Conservation (phyloP, 2,797 vertebrate genomes). For the Hyperoplus lanceolatus region DNA sequence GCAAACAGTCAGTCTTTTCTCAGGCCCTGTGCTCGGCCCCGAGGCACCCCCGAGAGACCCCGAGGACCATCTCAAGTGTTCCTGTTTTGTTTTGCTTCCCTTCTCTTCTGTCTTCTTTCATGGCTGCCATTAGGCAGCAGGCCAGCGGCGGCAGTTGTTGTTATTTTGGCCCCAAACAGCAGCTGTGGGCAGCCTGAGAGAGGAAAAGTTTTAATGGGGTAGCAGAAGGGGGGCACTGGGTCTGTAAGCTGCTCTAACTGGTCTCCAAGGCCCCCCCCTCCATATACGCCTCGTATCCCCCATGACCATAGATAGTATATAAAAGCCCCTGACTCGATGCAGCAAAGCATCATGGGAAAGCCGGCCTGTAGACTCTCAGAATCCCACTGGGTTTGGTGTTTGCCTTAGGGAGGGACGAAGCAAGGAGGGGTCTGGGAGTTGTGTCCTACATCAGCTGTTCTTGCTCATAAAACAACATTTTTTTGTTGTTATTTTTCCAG, state of each 20-base stretch:
- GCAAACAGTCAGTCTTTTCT: constrained; percentile 48
- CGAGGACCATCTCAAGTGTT: constrained; percentile 36
- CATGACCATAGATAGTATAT: not conserved
- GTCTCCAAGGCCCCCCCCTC: constrained; percentile 57
- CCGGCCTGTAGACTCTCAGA: not conserved
- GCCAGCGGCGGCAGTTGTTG: constrained; percentile 45
- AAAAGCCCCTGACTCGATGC: not conserved
- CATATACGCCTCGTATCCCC: not conserved
- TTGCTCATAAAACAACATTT: constrained; percentile 28
- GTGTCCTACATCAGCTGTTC: constrained; percentile 39
- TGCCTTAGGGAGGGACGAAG: constrained; percentile 11
- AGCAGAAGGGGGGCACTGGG: constrained; percentile 28
- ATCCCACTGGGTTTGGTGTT: constrained; percentile 7
- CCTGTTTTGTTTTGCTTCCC: constrained; percentile 35
- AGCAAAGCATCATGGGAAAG: constrained; percentile 53
- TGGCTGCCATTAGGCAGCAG: constrained; percentile 64
- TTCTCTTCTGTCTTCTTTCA: constrained; percentile 48
- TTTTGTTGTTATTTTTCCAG: not conserved
- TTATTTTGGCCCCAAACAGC: constrained; percentile 31
- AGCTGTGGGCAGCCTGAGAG: constrained; percentile 39
- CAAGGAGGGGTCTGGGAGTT: constrained; percentile 15
- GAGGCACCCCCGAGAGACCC: constrained; percentile 24
- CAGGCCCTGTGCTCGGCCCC: constrained; percentile 31
- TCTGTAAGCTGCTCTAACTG: constrained; percentile 51
- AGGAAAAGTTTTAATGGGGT: constrained; percentile 66